phyloP scores from a whole-genome alignment of 2,113 vertebrate genomes.

The Aythya baeri region DNA sequence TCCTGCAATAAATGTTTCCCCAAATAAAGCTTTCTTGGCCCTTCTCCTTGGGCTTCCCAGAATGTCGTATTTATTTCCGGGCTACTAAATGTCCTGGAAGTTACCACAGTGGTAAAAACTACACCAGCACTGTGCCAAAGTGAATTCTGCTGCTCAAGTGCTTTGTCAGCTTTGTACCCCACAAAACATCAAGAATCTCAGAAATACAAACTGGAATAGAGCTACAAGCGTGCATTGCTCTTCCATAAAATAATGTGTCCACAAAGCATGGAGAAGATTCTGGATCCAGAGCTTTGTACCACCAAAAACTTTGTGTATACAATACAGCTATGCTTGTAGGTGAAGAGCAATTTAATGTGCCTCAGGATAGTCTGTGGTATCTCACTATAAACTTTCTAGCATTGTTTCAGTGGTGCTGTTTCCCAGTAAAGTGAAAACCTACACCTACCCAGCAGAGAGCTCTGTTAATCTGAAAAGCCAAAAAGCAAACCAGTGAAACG shows the following conservation, averaged over 20 bases:
- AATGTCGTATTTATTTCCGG: neutral
- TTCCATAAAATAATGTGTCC: neutral
- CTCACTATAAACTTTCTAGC: neutral
- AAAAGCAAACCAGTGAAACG: neutral
- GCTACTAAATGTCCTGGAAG: neutral
- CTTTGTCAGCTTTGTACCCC: neutral
- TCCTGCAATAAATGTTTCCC: neutral
- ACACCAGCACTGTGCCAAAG: neutral
- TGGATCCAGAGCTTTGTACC: fast-evolving
- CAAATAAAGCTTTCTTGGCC: neutral
- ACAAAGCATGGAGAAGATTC: neutral
- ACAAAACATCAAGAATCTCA: neutral
- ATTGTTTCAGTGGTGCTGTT: neutral
- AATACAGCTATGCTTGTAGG: neutral
- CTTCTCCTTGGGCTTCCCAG: neutral
- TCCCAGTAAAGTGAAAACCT: neutral
- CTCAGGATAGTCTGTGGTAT: neutral
- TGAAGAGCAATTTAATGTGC: neutral
- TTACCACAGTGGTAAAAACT: neutral
- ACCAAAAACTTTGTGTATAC: neutral
- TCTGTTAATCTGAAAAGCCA: neutral
- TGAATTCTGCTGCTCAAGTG: neutral
- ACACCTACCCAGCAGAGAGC: neutral
- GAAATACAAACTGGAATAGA: neutral
- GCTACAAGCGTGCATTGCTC: neutral